Percentiles rank a stretch among this genome's conserved stretches.
phyloP scores from a whole-genome alignment of 2,113 vertebrate species.

The Pluvialis apricaria region DNA sequence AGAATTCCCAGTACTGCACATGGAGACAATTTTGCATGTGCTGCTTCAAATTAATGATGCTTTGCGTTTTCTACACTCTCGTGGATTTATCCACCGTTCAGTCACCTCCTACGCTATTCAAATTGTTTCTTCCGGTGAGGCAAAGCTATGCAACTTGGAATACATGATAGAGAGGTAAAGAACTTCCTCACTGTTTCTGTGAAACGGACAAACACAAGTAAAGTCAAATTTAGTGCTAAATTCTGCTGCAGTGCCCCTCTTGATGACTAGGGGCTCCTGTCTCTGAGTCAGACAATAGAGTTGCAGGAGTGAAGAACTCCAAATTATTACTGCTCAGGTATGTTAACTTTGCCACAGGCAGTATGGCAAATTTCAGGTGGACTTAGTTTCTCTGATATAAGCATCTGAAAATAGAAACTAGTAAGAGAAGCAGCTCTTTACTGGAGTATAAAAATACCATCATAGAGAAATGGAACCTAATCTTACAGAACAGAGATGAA shows the following conservation, averaged over 20 bases:
- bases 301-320: neutral
- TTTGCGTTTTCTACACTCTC: slow-evolving; percentile 71
- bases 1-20: slow-evolving; percentile 72
- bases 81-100: slow-evolving; percentile 72
- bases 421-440: neutral
- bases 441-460: neutral
- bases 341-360: neutral
- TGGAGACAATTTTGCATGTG: slow-evolving; percentile 67
- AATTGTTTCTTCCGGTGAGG: slow-evolving; percentile 66
- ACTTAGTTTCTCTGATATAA: neutral
- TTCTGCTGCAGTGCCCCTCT: neutral
- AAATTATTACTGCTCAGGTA: neutral
- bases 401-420: neutral
- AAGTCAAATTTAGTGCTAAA: neutral
- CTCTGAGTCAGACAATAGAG: neutral
- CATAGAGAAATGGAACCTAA: neutral
- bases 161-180: slow-evolving; percentile 76
- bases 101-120: slow-evolving; percentile 75
- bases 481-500: neutral
- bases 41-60: slow-evolving; percentile 71
- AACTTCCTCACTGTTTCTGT: neutral
- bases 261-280: neutral
- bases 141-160: slow-evolving; percentile 78
- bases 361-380: neutral
- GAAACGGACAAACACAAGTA: neutral